These are phyloP conservation scores for Patella pellucida DNA, from an alignment of 2,888 invertebrate genomes.

Conservation along the genomic window DNA sequence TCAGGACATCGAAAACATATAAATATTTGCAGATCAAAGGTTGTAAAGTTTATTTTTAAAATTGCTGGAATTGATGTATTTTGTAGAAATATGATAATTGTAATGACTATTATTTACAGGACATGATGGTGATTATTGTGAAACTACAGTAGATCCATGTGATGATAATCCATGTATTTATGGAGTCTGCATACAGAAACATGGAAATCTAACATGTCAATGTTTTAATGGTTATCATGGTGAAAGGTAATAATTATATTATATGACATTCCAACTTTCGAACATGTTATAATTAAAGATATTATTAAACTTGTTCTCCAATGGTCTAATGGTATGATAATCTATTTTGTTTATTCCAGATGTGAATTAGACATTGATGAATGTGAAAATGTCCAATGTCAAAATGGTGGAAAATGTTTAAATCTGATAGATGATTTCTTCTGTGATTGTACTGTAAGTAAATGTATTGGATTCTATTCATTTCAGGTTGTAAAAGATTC, in stretches of 20 bases:
- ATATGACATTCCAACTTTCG: too few relatives aligned
- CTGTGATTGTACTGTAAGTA: constrained; percentile 59
- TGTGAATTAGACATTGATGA: constrained; percentile 48
- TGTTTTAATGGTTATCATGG: constrained; percentile 53
- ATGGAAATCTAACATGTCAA: constrained; percentile 33
- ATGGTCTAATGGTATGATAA: too few relatives aligned
- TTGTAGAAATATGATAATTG: too few relatives aligned
- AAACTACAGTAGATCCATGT: constrained; percentile 43
- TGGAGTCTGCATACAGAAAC: constrained; percentile 45
- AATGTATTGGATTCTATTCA: not conserved
- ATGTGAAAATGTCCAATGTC: constrained; percentile 41
- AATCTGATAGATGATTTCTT: constrained; percentile 45
- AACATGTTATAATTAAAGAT: too few relatives aligned
- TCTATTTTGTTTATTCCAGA: constrained; percentile 31
- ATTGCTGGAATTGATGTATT: too few relatives aligned
- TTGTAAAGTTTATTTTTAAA: too few relatives aligned
- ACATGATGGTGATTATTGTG: constrained; percentile 48
- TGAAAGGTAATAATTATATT: constrained; percentile 37
- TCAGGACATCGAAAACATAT: too few relatives aligned
- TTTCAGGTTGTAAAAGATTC: too few relatives aligned
- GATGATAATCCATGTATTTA: constrained; percentile 42
- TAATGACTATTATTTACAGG: constrained; percentile 34
- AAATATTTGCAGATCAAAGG: too few relatives aligned
- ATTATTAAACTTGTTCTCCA: too few relatives aligned
- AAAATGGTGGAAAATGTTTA: constrained; percentile 46